phyloP scores from a whole-genome alignment of 2,113 vertebrate genomes.

The Tupaia tana region DNA sequence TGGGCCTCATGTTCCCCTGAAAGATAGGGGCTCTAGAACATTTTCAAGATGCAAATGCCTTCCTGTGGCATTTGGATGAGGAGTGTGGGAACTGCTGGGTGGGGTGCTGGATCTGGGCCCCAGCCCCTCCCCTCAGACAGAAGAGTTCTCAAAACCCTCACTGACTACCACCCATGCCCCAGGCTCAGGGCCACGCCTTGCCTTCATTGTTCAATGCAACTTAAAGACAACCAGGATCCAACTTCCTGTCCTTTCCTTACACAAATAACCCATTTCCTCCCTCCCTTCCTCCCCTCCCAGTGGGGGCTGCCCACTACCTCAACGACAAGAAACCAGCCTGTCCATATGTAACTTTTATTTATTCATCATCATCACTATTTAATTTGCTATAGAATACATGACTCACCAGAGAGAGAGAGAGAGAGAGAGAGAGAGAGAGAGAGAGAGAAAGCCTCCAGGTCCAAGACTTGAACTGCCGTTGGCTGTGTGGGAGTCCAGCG shows the following conservation, averaged over 20 bases:
- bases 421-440: too few relatives aligned
- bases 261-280: neutral
- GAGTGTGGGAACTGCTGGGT: neutral
- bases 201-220: neutral
- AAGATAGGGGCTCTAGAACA: neutral
- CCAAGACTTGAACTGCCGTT: too few relatives aligned
- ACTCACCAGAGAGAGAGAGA: too few relatives aligned
- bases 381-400: too few relatives aligned
- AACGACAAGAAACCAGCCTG: neutral
- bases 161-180: rapidly evolving
- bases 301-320: neutral
- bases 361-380: too few relatives aligned
- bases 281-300: neutral
- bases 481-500: too few relatives aligned
- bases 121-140: rapidly evolving
- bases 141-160: too few relatives aligned
- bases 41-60: neutral
- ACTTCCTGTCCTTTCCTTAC: neutral
- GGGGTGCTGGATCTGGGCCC: neutral
- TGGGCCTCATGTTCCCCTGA: neutral
- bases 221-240: neutral
- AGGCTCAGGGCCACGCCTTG: neutral
- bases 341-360: neutral
- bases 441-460: too few relatives aligned
- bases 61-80: neutral